These are phyloP conservation scores for Lepeophtheirus nordmannii DNA, from an alignment of 2,888 invertebrate species.

Conservation along the genomic window DNA sequence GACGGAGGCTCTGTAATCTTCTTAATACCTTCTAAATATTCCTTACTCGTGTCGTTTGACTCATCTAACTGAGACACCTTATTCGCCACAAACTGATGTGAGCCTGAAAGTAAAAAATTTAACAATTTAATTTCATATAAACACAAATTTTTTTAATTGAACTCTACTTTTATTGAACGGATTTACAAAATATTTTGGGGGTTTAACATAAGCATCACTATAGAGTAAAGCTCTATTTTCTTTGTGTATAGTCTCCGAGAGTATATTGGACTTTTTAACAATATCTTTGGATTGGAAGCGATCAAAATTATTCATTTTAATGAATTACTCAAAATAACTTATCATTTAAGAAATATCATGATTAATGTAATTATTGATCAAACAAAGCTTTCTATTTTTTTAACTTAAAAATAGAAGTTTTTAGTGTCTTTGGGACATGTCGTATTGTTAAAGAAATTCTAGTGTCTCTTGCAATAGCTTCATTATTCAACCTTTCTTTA, in stretches of 20 bases:
- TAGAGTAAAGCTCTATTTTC: not conserved
- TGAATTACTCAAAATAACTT: not conserved
- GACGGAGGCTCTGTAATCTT: not conserved
- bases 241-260: not conserved
- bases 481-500: not conserved
- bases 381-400: conserved; percentile 1
- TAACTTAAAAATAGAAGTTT: conserved; percentile 1
- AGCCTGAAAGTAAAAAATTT: not conserved
- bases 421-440: conserved; percentile 58
- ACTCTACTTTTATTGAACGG: not conserved
- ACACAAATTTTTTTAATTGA: not conserved
- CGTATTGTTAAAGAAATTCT: conserved; percentile 80
- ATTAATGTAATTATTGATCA: not conserved
- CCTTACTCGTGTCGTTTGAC: not conserved
- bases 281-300: not conserved
- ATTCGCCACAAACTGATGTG: not conserved
- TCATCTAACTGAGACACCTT: not conserved
- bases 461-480: conserved; percentile 45
- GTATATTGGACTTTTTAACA: conserved; percentile 1
- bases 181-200: not conserved
- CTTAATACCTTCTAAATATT: not conserved
- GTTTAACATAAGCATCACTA: not conserved
- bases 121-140: not conserved
- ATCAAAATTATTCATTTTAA: not conserved
- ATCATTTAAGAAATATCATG: not conserved